Conservation (phyloP, 2,888 invertebrate species). For the Athalia cordata region DNA sequence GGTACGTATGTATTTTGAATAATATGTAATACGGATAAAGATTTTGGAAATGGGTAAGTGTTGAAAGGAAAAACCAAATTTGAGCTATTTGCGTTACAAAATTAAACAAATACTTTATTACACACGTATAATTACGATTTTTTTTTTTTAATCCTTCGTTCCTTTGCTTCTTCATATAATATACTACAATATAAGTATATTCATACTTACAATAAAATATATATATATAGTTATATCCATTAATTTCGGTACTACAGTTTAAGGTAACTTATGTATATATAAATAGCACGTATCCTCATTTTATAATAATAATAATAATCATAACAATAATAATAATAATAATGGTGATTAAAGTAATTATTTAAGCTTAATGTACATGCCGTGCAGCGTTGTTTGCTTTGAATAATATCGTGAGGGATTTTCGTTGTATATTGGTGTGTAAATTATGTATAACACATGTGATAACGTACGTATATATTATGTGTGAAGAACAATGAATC, state of each 20-base stretch:
- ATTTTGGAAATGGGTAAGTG: neutral
- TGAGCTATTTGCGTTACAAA: conserved; percentile 17
- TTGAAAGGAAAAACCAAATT: neutral
- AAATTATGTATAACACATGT: too few species aligned
- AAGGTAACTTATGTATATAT: conserved; percentile 37
- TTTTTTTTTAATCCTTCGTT: neutral
- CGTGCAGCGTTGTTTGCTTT: conserved; percentile 1
- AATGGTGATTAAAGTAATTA: conserved; percentile 12
- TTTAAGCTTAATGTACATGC: conserved; percentile 40
- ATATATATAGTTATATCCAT: neutral
- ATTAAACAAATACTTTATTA: conserved; percentile 28
- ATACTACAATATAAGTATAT: neutral
- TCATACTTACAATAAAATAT: neutral
- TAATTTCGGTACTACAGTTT: neutral
- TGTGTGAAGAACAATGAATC: too few species aligned
- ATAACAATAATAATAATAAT: neutral
- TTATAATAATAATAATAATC: neutral
- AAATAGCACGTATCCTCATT: conserved; percentile 38
- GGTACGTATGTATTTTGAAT: too few species aligned
- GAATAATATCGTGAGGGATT: neutral
- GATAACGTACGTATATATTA: too few species aligned
- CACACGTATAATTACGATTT: neutral
- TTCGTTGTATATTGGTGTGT: neutral
- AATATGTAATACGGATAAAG: too few species aligned
- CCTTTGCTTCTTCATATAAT: neutral